Percentiles rank a stretch among this genome's conserved stretches.
Evolutionary conservation across 2,888 invertebrate species (phyloP).

Genomic region (Xiphydria camelus): DNA sequence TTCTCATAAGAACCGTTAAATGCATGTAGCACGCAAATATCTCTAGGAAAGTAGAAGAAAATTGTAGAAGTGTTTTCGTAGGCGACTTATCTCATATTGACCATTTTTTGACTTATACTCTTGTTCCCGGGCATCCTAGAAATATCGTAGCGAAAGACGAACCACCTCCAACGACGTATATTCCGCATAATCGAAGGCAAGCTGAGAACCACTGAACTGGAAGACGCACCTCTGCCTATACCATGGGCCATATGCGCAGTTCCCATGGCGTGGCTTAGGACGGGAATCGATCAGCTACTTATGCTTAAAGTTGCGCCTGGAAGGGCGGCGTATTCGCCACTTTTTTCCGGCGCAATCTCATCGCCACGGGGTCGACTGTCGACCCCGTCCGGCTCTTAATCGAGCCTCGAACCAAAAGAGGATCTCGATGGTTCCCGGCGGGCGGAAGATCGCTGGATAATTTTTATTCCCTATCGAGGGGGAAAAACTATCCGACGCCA

Average conservation of each 20-base stretch:
- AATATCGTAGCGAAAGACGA: no score
- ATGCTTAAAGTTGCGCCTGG: not conserved
- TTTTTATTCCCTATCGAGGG: slow-evolving; percentile 3
- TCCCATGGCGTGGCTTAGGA: not conserved
- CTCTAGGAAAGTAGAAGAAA: no score
- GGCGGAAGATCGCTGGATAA: slow-evolving; percentile 6
- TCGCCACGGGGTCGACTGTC: not conserved
- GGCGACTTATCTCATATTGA: no score
- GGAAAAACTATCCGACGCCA: not conserved
- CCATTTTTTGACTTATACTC: no score
- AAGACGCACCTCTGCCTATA: not conserved
- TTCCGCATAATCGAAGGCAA: no score
- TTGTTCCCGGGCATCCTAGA: no score
- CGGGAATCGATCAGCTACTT: not conserved
- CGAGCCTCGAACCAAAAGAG: no score
- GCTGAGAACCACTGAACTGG: not conserved
- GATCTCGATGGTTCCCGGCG: no score
- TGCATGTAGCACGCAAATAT: no score
- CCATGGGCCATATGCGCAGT: not conserved
- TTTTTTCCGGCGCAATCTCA: not conserved
- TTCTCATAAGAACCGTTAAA: no score
- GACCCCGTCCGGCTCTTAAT: slow-evolving; percentile 9
- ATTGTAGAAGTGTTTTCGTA: no score
- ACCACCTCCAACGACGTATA: no score
- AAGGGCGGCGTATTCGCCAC: not conserved